These are phyloP conservation scores for Cryptops parisi DNA, from an alignment of 2,888 invertebrate species.

Conservation along the genomic window DNA sequence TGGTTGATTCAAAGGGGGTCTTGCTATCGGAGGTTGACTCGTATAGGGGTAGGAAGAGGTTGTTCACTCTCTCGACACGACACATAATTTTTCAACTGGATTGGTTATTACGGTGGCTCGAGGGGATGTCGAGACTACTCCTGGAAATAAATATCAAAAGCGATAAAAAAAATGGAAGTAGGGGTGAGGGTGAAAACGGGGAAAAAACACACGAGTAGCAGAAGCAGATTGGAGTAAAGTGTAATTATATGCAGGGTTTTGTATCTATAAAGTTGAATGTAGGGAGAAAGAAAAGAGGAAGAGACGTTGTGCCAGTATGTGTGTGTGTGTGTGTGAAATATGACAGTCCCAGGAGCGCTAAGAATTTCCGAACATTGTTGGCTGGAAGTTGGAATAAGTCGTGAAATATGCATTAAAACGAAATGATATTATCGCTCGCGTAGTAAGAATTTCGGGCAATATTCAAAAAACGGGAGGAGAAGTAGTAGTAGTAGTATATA, in stretches of 20 bases:
- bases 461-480: constrained; percentile 3
- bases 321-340: constrained; percentile 13
- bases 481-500: too few relatives aligned
- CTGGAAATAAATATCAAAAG: background rate
- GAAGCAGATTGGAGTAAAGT: too few relatives aligned
- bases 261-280: too few relatives aligned
- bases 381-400: too few relatives aligned
- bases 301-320: background rate
- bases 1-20: too few relatives aligned
- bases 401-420: constrained; percentile 10
- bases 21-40: too few relatives aligned
- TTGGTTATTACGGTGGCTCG: background rate
- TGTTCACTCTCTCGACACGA: too few relatives aligned
- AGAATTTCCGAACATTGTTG: too few relatives aligned
- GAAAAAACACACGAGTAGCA: constrained; percentile 2
- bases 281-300: constrained; percentile 7
- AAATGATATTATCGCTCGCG: constrained; percentile 11
- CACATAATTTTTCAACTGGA: constrained; percentile 11
- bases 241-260: too few relatives aligned
- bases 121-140: background rate
- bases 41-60: too few relatives aligned
- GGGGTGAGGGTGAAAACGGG: constrained; percentile 2
- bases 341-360: constrained; percentile 10
- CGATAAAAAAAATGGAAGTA: constrained; percentile 5
- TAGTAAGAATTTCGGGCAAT: constrained; percentile 2